Conservation (phyloP, 1,140 invertebrate species). For the Drosophila sproati region DNA sequence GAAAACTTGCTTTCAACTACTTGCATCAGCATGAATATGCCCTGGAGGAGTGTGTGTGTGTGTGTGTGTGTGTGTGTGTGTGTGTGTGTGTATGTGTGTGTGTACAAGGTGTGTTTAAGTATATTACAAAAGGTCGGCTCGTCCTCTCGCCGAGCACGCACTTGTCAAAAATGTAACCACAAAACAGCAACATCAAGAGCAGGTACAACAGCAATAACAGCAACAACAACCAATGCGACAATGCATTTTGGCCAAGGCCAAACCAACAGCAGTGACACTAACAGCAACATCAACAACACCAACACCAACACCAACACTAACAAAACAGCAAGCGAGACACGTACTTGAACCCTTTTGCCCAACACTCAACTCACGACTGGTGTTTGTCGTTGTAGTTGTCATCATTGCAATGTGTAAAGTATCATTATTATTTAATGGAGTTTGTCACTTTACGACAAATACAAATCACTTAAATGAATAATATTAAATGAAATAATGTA, state of each 20-base stretch:
- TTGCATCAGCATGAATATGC: conserved; percentile 3
- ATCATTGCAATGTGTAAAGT: conserved; percentile 8
- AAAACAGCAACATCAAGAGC: conserved; percentile 58
- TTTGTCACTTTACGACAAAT: background rate
- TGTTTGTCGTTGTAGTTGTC: conserved; percentile 61
- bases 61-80: background rate
- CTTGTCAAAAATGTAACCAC: conserved; percentile 77
- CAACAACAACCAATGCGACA: conserved; percentile 57
- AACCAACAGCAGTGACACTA: conserved; percentile 52
- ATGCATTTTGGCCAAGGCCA: conserved; percentile 81
- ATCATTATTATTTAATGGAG: background rate
- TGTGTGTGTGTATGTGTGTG: background rate
- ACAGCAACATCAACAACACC: conserved; percentile 34
- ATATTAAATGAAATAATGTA: too few species aligned
- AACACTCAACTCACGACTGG: conserved; percentile 74
- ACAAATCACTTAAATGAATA: background rate
- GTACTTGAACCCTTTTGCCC: conserved; percentile 76
- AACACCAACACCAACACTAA: conserved; percentile 38
- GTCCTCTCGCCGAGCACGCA: conserved; percentile 52
- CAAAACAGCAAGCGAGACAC: conserved; percentile 72
- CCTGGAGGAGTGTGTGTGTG: background rate
- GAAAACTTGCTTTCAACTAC: conserved; percentile 47
- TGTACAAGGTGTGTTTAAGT: conserved; percentile 13
- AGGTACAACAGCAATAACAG: conserved; percentile 25
- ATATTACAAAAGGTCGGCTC: conserved; percentile 58